Evolutionary conservation across 2,797 vertebrate genomes (phyloP), one percentile per base, ranked within the genome.

Genomic region (Glyptemys insculpta): DNA sequence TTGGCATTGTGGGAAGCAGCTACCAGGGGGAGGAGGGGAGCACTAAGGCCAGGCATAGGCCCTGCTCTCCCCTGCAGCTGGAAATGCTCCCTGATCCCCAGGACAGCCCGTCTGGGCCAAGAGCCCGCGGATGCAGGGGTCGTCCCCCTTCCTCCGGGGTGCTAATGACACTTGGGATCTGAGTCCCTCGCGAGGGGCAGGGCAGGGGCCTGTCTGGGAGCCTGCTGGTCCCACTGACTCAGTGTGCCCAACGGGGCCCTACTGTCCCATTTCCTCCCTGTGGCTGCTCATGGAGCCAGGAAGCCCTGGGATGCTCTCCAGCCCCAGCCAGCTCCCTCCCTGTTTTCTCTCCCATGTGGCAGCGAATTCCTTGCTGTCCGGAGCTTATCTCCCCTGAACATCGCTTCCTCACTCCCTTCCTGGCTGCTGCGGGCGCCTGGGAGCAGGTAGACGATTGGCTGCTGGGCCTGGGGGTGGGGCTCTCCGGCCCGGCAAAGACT

Each of bases 331-430:
- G 91, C 89, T 87, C 95, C 94, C 95, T 85, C 83, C 88, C 85
- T 96, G 94, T 97, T 97, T 97, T 97, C 95, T 96, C 91, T 94
- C 97, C 92, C 93, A 92, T 83, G 92, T 92, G 12, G 16, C 94
- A 81, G 86, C 95, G 81, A 96, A 96, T 96, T 97, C 95, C 94
- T 91, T 87, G 89, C 93, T 95, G 86, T 95, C 96, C 92, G 92
- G 95, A 95, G 89, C 98, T 99, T 99, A 99, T 99, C 99, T 99
- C 97, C 98, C 90, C 98, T 94, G 95, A 98, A 97, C 99, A 99
- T 99, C 97, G 98, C 98, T 99, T 99, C 99, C 99, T 99, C 98
- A 95, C 97, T 93, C 94, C 94, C 97, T 98, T 98, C 97, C 97
- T 97, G 97, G 94, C 96, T 95, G 95, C 95, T 89, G 92, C 94